Conservation (phyloP, 2,797 vertebrate species). For the Thripadectes ignobilis region DNA sequence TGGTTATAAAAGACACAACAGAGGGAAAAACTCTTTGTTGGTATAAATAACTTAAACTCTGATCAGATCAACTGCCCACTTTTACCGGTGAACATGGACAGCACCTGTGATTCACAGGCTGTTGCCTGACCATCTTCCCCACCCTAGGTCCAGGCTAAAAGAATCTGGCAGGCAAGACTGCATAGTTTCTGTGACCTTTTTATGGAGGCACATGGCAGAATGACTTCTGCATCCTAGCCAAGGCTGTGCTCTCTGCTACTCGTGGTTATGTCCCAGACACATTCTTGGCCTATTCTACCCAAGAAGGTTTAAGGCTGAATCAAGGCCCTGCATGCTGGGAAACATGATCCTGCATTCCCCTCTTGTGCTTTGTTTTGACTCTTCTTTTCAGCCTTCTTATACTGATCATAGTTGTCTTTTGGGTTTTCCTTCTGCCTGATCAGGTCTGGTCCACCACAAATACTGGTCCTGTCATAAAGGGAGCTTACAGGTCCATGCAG, state of each 20-base stretch:
- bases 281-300: neutral
- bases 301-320: conserved; percentile 1
- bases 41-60: neutral
- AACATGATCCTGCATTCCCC: neutral
- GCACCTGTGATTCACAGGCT: neutral
- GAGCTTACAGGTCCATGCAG: neutral
- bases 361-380: neutral
- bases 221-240: neutral
- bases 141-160: neutral
- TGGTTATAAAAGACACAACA: neutral
- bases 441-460: neutral
- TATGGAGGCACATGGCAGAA: neutral
- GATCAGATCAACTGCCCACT: neutral
- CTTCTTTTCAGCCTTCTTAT: neutral
- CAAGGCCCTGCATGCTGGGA: neutral
- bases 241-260: neutral
- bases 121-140: neutral
- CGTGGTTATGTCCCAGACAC: neutral
- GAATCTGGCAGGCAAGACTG: neutral
- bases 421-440: neutral
- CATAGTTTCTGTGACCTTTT: neutral
- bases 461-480: neutral
- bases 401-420: neutral
- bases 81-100: fast-evolving
- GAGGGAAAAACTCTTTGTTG: neutral